phyloP scores from a whole-genome alignment of 2,888 invertebrate species.

The Neoitamus cyanurus region DNA sequence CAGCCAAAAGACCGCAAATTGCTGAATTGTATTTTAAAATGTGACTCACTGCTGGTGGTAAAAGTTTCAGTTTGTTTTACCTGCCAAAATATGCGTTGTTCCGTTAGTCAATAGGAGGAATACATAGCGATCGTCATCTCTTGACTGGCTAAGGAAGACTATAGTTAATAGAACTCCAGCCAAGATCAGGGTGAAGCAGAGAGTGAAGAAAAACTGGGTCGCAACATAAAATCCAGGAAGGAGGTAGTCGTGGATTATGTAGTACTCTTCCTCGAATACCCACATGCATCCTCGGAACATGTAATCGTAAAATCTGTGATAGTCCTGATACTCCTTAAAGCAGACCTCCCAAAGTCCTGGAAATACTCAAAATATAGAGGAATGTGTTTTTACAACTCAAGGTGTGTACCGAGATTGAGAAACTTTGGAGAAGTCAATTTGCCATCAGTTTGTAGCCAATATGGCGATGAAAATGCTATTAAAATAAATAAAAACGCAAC shows the following conservation, averaged over 20 bases:
- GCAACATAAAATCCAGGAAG: slow-evolving; percentile 92
- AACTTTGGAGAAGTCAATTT: slow-evolving; percentile 82
- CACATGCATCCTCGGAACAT: slow-evolving; percentile 92
- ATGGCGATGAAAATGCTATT: slow-evolving; percentile 86
- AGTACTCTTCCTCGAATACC: slow-evolving; percentile 97
- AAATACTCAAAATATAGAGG: slow-evolving; percentile 28
- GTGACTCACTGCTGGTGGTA: background rate
- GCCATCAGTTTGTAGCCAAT: slow-evolving; percentile 88
- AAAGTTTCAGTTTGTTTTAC: slow-evolving; percentile 60
- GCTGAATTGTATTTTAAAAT: slow-evolving; percentile 66
- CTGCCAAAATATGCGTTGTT: slow-evolving; percentile 76
- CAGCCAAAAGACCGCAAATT: slow-evolving; percentile 83
- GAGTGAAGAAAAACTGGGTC: slow-evolving; percentile 93
- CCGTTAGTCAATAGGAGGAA: slow-evolving; percentile 80
- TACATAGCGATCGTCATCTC: slow-evolving; percentile 81
- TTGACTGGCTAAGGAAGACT: slow-evolving; percentile 78
- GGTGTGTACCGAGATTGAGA: slow-evolving; percentile 75
- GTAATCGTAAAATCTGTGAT: slow-evolving; percentile 86
- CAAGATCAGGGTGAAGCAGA: slow-evolving; percentile 84
- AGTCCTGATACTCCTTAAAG: slow-evolving; percentile 87
- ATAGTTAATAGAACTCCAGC: slow-evolving; percentile 79
- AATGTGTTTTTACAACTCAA: background rate
- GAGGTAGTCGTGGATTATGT: slow-evolving; percentile 90
- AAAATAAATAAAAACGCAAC: slow-evolving; percentile 78
- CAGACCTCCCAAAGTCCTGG: slow-evolving; percentile 95